Base-by-base conservation (phyloP, 2,113 vertebrate genomes). In the Corynorhinus townsendii region DNA sequence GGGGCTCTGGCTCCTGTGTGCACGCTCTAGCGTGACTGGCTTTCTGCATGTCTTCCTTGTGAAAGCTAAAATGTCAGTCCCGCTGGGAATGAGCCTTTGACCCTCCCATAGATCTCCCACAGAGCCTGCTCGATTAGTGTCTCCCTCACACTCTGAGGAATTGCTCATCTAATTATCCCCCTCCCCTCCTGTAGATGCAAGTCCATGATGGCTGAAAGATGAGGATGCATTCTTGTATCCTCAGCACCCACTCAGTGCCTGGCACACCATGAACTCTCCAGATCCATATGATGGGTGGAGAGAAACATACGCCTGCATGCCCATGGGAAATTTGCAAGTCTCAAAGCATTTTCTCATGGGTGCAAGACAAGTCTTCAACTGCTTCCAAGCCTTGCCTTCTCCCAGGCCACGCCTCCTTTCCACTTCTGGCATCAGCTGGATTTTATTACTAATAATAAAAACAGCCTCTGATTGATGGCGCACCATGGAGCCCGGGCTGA, bases 361-460 rank as follows among this genome's bases (percentile, higher is more conserved):
- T 9, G 17, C 38, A 12, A 66, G 82, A 38, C 3, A 1, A 45
- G n/a, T 12, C 49, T 40, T 49, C 79, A 15, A 33, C 64, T 19
- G 11, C 85, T 35, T 62, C 43, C 38, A 3, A 54, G 47, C 33
- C 11, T 69, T 16, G 26, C 81, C 86, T 94, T 15, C 79, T 76
- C 72, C 86, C 24, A 4, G 4, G 14, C 71, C 59, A n/a, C 8
- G 22, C 79, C 72, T 79, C 89, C 69, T 81, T 4, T 45, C 54
- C 38, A 16, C 35, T 15, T 93, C 56, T 5, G 56, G 64, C 80
- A 38, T 93, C 79, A 89, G 93, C 95, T 97, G 97, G 94, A 84
- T 81, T 91, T 95, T 95, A 97, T 96, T 97, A 96, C 92, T 96
- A 90, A 94, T 96, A 96, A 96, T 96, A 97, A 97, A 88, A 97